Base-by-base conservation (phyloP, 2,888 invertebrate species). In the Aphelenchoides bicaudatus region DNA sequence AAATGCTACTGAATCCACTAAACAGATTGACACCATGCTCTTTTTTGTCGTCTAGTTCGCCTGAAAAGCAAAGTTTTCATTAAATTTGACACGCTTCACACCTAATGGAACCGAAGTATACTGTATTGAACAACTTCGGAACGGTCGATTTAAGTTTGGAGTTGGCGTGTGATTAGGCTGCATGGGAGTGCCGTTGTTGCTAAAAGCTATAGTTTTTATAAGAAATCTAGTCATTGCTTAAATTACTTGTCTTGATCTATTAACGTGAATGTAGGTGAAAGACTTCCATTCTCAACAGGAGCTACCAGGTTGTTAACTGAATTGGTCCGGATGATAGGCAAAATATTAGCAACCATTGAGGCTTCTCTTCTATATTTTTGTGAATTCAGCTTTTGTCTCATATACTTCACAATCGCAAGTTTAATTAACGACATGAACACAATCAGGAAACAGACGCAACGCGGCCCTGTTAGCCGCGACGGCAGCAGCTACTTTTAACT, bases 341-440 rank as follows among this genome's bases (percentile, higher is more conserved):
- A 39, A 29, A 63, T 19, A 2, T 52, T 58, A 0, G 55, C 62
- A 1, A 56, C 55, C n/a, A 65, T 16, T 13, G 57, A 55, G 16
- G 58, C 49, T 21, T 63, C 58, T 25, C 38, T 37, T 30, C 16
- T 25, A 52, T 55, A 25, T 29, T 13, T 16, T 56, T 58, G 34
- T 16, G 27, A 28, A 28, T 31, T 30, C 56, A 56, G 31, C 31
- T 56, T 59, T 59, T 73, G 74, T 19, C 72, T 61, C 73, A 74
- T 72, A 60, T 74, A 76, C 59, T 75, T 76, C 21, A 76, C 67
- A 13, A 75, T 60, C 1, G 75, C 75, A 49, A 77, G 59, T 56
- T 77, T 77, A 56, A 77, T 75, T 16, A 77, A 63, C n/a, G 76
- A 75, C 8, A 74, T 59, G 56, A 77, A 77, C 28, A 77, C 76